Evolutionary conservation across 1,140 invertebrate species (phyloP).

Genomic region (Teleopsis dalmanni): DNA sequence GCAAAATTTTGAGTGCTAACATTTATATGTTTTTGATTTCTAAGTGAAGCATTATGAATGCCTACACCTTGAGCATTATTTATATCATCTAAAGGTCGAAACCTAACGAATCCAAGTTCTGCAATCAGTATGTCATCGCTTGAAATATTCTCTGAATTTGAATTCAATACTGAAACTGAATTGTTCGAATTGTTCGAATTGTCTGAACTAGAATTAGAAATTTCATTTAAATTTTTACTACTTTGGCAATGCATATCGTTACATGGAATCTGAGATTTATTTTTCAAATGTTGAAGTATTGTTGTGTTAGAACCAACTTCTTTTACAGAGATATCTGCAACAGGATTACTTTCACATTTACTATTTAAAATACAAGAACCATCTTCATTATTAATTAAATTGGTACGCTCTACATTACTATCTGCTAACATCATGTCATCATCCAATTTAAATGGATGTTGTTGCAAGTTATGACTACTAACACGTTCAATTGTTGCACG

Average conservation of each 20-base stretch:
- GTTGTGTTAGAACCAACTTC: too few relatives aligned
- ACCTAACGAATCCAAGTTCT: slow-evolving; percentile 76
- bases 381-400: slow-evolving; percentile 4
- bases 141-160: background rate
- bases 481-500: slow-evolving; percentile 10
- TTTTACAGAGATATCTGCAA: slow-evolving; percentile 16
- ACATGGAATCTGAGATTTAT: too few relatives aligned
- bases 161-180: background rate
- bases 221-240: too few relatives aligned
- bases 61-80: slow-evolving; percentile 15
- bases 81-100: slow-evolving; percentile 58
- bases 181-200: background rate
- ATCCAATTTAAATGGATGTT: slow-evolving; percentile 24
- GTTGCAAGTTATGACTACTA: slow-evolving; percentile 3
- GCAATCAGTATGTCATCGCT: slow-evolving; percentile 61
- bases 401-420: slow-evolving; percentile 16
- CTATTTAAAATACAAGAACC: background rate
- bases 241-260: background rate
- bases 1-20: too few relatives aligned
- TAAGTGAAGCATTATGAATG: slow-evolving; percentile 13
- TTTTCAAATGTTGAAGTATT: background rate
- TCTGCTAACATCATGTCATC: slow-evolving; percentile 28
- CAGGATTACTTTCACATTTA: slow-evolving; percentile 21
- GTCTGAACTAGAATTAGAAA: background rate
- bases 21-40: slow-evolving; percentile 9